A percentile compares a stretch with the other conserved stretches of the same genome.
phyloP scores from a whole-genome alignment of 2,888 invertebrate genomes.

The Eurytoma adleriae region DNA sequence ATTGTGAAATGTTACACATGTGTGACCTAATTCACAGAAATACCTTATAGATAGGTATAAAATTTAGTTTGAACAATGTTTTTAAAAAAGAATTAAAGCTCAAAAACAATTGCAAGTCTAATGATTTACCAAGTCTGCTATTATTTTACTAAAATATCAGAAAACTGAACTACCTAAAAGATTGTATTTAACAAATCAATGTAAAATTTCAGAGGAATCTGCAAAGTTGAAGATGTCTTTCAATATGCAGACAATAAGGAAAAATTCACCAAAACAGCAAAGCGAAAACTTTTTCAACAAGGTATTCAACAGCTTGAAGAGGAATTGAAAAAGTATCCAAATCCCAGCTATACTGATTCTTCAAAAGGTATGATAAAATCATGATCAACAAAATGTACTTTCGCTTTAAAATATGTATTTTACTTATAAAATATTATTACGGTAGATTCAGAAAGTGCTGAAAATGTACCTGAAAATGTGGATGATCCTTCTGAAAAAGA shows the following conservation, averaged over 20 bases:
- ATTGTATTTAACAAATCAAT: too few relatives aligned
- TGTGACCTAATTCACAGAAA: neutral
- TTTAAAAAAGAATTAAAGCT: too few relatives aligned
- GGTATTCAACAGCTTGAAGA: conserved; percentile 92
- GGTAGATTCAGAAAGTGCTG: conserved; percentile 42
- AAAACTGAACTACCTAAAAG: too few relatives aligned
- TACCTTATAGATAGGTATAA: too few relatives aligned
- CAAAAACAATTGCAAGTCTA: too few relatives aligned
- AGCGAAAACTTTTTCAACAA: conserved; percentile 90
- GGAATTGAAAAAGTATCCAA: conserved; percentile 79
- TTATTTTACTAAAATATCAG: too few relatives aligned
- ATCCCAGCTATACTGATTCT: conserved; percentile 46
- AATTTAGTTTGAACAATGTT: too few relatives aligned
- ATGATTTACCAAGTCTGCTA: too few relatives aligned
- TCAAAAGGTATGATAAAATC: conserved; percentile 49
- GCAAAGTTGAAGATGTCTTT: conserved; percentile 90
- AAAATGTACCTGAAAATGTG: conserved; percentile 56
- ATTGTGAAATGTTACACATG: neutral
- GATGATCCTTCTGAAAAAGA: conserved; percentile 60
- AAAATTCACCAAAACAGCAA: conserved; percentile 87
- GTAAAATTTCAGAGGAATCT: conserved; percentile 71
- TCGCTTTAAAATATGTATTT: neutral
- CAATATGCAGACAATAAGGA: conserved; percentile 88
- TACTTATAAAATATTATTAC: conserved; percentile 19
- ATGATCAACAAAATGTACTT: neutral